A percentile compares a stretch with the other conserved stretches of the same genome.
phyloP scores from a whole-genome alignment of 30 jellyfish, hydroid and myxozoan genomes.

The Haliclystus octoradiatus region DNA sequence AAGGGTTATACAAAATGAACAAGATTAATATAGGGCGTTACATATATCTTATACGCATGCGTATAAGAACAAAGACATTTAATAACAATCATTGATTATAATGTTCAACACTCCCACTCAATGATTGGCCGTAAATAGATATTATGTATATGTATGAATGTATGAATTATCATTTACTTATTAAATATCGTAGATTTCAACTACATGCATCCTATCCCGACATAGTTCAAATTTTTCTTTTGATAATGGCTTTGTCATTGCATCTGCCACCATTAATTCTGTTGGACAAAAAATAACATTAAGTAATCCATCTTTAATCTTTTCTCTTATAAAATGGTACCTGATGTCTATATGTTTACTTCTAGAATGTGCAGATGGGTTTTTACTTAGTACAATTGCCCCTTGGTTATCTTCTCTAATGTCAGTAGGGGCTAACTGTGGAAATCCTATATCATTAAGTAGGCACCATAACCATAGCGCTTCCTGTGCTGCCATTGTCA shows the following conservation, averaged over 20 bases:
- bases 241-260: conserved; percentile 17
- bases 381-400: conserved; percentile 34
- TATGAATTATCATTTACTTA: too few species aligned
- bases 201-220: conserved; percentile 16
- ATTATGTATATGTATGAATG: too few species aligned
- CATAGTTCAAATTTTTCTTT: conserved; percentile 9
- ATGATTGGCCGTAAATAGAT: too few species aligned
- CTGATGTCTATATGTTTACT: conserved; percentile 29
- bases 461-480: conserved; percentile 34
- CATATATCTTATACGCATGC: too few species aligned
- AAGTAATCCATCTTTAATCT: conserved; percentile 3
- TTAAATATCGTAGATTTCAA: too few species aligned
- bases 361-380: conserved; percentile 19
- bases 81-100: too few species aligned
- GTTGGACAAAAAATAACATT: conserved; percentile 25
- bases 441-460: conserved; percentile 19
- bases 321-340: conserved; percentile 18
- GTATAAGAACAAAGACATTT: too few species aligned
- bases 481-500: conserved; percentile 30
- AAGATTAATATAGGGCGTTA: too few species aligned
- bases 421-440: conserved; percentile 11
- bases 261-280: conserved; percentile 28
- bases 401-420: conserved; percentile 36
- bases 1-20: too few species aligned
- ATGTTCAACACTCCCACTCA: too few species aligned